Conservation (phyloP, 2,113 vertebrate genomes). For the Fregata magnificens region DNA sequence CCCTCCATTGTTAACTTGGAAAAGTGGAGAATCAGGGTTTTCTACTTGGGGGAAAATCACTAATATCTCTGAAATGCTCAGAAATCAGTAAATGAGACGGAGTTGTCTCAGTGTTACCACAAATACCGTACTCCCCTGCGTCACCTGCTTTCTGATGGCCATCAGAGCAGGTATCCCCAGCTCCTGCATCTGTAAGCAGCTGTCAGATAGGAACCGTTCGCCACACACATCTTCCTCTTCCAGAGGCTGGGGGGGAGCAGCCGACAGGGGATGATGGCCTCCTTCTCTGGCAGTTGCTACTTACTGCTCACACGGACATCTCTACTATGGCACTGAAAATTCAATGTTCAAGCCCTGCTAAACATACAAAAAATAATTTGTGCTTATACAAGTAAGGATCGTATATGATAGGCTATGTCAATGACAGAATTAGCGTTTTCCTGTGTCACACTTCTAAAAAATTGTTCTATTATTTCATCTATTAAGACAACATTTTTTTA, state of each 20-base stretch:
- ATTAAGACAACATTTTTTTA: not conserved
- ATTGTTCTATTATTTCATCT: not conserved
- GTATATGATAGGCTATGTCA: not conserved
- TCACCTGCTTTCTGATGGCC: not conserved
- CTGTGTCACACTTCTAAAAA: not conserved
- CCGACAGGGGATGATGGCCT: not conserved
- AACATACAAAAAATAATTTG: not conserved
- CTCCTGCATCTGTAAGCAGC: not conserved
- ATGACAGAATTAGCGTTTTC: not conserved
- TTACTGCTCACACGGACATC: not conserved
- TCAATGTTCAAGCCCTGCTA: not conserved
- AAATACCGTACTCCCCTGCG: fast-evolving
- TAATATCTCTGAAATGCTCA: not conserved
- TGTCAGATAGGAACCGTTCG: not conserved
- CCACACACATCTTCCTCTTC: not conserved
- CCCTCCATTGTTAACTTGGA: not conserved
- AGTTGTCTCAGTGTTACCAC: not conserved
- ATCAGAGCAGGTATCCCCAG: not conserved
- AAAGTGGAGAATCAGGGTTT: not conserved
- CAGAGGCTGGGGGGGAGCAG: not conserved
- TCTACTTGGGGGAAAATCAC: not conserved
- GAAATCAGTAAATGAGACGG: not conserved
- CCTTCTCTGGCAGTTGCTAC: not conserved
- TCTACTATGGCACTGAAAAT: not conserved
- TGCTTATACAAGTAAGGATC: not conserved